phyloP scores from a whole-genome alignment of 2,797 vertebrate genomes.

The Bovichtus variegatus region DNA sequence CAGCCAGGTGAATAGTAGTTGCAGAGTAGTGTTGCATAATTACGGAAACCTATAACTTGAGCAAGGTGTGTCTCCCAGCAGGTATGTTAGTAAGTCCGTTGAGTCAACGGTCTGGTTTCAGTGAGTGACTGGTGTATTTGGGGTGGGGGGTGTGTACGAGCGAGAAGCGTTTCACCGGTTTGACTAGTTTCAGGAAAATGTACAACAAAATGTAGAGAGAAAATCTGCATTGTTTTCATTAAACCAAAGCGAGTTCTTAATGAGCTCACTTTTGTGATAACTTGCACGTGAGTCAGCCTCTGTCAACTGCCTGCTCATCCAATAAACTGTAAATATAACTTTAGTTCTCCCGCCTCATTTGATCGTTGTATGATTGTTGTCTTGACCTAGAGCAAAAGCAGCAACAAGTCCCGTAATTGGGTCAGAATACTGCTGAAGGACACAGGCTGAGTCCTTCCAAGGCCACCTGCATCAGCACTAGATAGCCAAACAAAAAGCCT shows the following conservation, averaged over 20 bases:
- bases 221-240: background rate
- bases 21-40: slow-evolving; percentile 56
- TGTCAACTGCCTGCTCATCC: background rate
- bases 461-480: slow-evolving; percentile 58
- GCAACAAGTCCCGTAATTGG: background rate
- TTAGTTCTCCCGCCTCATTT: background rate
- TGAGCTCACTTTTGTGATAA: background rate
- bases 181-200: slow-evolving; percentile 59
- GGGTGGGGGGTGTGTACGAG: slow-evolving; percentile 35
- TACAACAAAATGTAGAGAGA: background rate
- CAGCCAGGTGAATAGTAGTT: slow-evolving; percentile 14
- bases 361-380: background rate
- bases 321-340: background rate
- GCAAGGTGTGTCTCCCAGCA: slow-evolving; percentile 76
- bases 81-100: slow-evolving; percentile 58
- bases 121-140: slow-evolving; percentile 53
- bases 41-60: slow-evolving; percentile 41
- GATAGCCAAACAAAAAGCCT: slow-evolving; percentile 68
- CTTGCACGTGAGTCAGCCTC: background rate
- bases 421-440: slow-evolving; percentile 36
- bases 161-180: slow-evolving; percentile 68
- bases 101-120: slow-evolving; percentile 68
- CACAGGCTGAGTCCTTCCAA: slow-evolving; percentile 41
- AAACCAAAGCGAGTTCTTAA: background rate
- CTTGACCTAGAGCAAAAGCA: background rate